Evolutionary conservation across 2,797 vertebrate species (phyloP).

Genomic region (Poeciliopsis presidionis): DNA sequence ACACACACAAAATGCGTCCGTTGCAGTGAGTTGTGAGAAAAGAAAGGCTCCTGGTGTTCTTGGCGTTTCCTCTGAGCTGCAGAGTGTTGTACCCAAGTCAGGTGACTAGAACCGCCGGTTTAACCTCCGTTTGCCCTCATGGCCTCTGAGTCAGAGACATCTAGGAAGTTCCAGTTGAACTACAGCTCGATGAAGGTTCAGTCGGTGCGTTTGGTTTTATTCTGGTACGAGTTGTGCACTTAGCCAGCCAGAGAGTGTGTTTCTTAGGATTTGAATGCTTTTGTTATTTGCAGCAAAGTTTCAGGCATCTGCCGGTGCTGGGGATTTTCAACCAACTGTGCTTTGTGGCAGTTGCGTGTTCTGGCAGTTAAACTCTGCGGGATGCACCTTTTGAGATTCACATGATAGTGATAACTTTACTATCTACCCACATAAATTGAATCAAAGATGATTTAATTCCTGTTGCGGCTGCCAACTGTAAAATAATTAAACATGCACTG

Average conservation of each 20-base stretch:
- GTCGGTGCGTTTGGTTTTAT: background rate
- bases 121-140: conserved; percentile 63
- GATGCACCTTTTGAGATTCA: background rate
- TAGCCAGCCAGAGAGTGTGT: background rate
- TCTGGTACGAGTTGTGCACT: conserved; percentile 11
- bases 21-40: conserved; percentile 32
- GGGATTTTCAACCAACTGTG: background rate
- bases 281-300: background rate
- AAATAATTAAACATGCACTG: background rate
- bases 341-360: background rate
- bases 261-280: background rate
- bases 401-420: too few species aligned
- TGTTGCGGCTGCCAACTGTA: background rate
- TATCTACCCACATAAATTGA: background rate
- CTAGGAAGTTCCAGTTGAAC: conserved; percentile 31
- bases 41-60: conserved; percentile 33
- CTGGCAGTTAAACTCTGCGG: background rate
- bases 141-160: conserved; percentile 40
- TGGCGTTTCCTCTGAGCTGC: conserved; percentile 28
- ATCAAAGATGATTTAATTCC: background rate
- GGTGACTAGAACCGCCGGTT: conserved; percentile 48
- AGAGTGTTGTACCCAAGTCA: conserved; percentile 45
- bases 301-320: background rate
- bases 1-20: background rate
- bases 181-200: conserved; percentile 5